Base-by-base conservation (phyloP, 2,888 invertebrate species). In the Parnassius orleans region DNA sequence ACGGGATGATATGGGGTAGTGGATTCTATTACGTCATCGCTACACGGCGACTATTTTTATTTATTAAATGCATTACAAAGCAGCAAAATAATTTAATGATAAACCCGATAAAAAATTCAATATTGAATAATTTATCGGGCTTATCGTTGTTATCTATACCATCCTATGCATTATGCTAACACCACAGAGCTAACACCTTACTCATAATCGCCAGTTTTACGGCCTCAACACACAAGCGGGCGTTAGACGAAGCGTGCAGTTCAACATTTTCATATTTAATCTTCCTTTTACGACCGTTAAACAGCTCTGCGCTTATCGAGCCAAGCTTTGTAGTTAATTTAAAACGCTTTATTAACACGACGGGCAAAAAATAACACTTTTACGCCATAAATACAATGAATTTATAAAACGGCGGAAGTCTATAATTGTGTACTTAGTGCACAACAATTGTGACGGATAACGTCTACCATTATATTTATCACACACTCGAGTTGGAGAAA, bases 271-370 rank as follows among this genome's bases (percentile, higher is more conserved):
- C 58, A 63, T 62, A 53, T 53, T 54, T 61, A 57, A 62, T 57
- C 57, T 53, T 44, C 57, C 53, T 42, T 61, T 57, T 57, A 57
- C 53, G 57, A 57, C 62, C 57, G 62, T 62, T 62, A 62, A 62
- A 55, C 57, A 57, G 57, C 50, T 54, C 19, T 44, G 52, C 55
- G 60, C 62, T 57, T 62, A 57, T 62, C 62, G 47, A 50, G 14
- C 53, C 57, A 53, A 52, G 57, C 57, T 57, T 62, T 57, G 62
- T 44, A 51, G 53, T 57, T 53, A 62, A 57, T 47, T 58, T 63
- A 51, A 54, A 58, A 58, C 58, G 61, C 47, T 53, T 53, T 61
- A 61, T 61, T 61, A 61, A 57, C 12, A 51, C 54, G 50, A 54
- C 53, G 57, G 44, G 44, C 57, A 53, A 57, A 53, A 43, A 53